phyloP scores from a whole-genome alignment of 1,140 invertebrate genomes.

The Asobara japonica region DNA sequence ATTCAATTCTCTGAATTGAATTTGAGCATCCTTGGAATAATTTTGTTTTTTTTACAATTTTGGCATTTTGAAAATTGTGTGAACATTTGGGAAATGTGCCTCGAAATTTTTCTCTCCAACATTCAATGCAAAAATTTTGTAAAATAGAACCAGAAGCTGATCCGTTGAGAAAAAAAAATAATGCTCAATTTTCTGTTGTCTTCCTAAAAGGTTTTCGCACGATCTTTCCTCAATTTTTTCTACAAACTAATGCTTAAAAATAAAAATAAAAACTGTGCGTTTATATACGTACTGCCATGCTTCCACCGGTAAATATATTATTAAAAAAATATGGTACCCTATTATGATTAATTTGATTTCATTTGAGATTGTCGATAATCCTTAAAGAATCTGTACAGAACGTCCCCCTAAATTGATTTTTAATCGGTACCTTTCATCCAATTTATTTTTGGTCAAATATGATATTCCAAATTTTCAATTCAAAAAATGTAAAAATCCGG shows the following conservation, averaged over 20 bases:
- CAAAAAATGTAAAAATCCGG: not conserved
- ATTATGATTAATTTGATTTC: not conserved
- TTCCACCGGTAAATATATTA: not conserved
- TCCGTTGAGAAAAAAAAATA: not conserved
- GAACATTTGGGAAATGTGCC: no score
- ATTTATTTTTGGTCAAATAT: not conserved
- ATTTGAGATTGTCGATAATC: not conserved
- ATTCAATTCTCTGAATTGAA: no score
- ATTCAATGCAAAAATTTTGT: not conserved
- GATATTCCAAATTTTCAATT: not conserved
- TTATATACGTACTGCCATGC: not conserved
- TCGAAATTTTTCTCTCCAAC: not conserved
- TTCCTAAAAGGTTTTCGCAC: not conserved
- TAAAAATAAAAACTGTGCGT: not conserved
- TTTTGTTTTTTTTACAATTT: no score
- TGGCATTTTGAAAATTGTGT: no score
- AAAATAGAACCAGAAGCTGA: no score
- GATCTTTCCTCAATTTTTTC: not conserved
- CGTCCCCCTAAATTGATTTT: not conserved
- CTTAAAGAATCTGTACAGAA: not conserved
- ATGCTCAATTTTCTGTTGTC: not conserved
- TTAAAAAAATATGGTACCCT: not conserved
- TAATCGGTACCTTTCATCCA: no score
- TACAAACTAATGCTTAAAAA: not conserved
- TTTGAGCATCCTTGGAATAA: no score